A percentile compares a stretch with the other conserved stretches of the same genome.
Conservation (phyloP, 2,113 vertebrate species). For the Syrmaticus mikado region DNA sequence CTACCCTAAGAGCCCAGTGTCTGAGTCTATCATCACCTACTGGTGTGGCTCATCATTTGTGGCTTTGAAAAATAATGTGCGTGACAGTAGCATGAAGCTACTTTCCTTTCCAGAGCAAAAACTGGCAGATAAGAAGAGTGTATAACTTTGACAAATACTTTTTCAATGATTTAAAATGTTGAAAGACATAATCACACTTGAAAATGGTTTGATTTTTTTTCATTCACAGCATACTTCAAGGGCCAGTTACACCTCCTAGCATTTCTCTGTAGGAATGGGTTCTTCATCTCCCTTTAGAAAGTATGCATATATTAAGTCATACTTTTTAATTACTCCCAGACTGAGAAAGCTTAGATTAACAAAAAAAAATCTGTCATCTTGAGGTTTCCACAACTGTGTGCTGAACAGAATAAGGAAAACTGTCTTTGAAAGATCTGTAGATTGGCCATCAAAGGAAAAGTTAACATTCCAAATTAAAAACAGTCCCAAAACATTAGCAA, state of each 20-base stretch:
- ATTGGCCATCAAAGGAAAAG: neutral
- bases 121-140: neutral
- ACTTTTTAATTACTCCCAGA: slow-evolving; percentile 63
- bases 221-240: slow-evolving; percentile 52
- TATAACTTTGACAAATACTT: neutral
- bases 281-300: slow-evolving; percentile 63
- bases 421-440: neutral
- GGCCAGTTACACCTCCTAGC: neutral
- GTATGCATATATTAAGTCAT: slow-evolving; percentile 14
- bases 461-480: slow-evolving; percentile 23
- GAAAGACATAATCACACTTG: slow-evolving; percentile 32
- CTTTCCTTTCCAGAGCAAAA: slow-evolving; percentile 46
- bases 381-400: neutral
- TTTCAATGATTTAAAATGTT: slow-evolving; percentile 43
- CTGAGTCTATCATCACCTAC: neutral
- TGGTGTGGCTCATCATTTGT: slow-evolving; percentile 57
- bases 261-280: slow-evolving; percentile 23
- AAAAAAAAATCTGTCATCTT: neutral
- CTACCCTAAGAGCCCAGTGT: slow-evolving; percentile 46
- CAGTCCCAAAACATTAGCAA: neutral
- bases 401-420: slow-evolving; percentile 7
- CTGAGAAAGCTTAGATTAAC: slow-evolving; percentile 52
- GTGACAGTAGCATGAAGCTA: slow-evolving; percentile 44
- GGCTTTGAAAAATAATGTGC: slow-evolving; percentile 62
- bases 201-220: slow-evolving; percentile 18